Evolutionary conservation across 2,888 invertebrate species (phyloP).

Genomic region (Drosophila neutralis): DNA sequence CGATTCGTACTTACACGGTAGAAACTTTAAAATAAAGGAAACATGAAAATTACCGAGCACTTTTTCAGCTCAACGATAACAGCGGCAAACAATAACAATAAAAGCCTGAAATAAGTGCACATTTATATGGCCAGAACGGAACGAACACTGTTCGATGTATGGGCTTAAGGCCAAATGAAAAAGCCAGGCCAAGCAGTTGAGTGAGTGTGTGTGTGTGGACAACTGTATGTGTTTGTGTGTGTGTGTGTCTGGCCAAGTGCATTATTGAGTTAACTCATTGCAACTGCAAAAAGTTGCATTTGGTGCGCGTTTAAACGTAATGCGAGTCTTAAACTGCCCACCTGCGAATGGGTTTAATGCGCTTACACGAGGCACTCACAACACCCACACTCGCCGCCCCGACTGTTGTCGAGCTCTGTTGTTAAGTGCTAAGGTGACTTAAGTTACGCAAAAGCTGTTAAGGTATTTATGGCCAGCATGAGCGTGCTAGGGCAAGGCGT

Average conservation of each 20-base stretch:
- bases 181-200: slow-evolving; percentile 16
- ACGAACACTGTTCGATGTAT: slow-evolving; percentile 53
- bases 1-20: slow-evolving; percentile 33
- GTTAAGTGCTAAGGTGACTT: slow-evolving; percentile 73
- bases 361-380: slow-evolving; percentile 54
- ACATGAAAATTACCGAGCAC: slow-evolving; percentile 32
- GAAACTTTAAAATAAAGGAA: slow-evolving; percentile 30
- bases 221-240: slow-evolving; percentile 7
- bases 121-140: slow-evolving; percentile 52
- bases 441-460: slow-evolving; percentile 75
- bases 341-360: slow-evolving; percentile 69
- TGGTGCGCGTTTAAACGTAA: slow-evolving; percentile 66
- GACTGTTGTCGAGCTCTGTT: slow-evolving; percentile 28
- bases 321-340: slow-evolving; percentile 56
- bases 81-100: slow-evolving; percentile 33
- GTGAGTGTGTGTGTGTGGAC: slow-evolving; percentile 16
- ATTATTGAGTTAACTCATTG: slow-evolving; percentile 75
- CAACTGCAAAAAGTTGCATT: slow-evolving; percentile 61
- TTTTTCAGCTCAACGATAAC: slow-evolving; percentile 41
- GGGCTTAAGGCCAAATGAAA: slow-evolving; percentile 49
- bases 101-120: slow-evolving; percentile 28
- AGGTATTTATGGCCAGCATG: slow-evolving; percentile 70
- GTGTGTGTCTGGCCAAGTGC: slow-evolving; percentile 60
- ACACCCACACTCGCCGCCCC: slow-evolving; percentile 1
- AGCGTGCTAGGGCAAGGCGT: slow-evolving; percentile 41